phyloP scores from a whole-genome alignment of 2,797 vertebrate genomes.

The Craterocephalus amniculus region DNA sequence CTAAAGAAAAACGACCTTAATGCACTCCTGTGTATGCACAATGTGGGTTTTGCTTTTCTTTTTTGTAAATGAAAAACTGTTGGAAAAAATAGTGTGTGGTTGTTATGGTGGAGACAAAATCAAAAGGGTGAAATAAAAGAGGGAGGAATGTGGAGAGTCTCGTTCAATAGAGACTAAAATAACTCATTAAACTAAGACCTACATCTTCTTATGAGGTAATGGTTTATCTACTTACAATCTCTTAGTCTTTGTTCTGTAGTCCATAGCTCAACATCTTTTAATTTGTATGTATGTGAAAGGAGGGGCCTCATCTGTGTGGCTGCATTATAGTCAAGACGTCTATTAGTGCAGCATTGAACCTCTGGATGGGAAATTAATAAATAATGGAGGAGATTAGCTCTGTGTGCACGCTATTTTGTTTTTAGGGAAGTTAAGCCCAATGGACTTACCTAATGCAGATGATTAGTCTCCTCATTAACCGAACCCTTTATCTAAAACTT shows the following conservation, averaged over 20 bases:
- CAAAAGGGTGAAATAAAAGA: conserved; percentile 35
- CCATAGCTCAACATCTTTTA: conserved; percentile 71
- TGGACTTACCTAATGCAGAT: conserved; percentile 72
- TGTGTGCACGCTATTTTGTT: conserved; percentile 70
- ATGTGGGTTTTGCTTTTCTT: neutral
- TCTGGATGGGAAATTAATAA: conserved; percentile 72
- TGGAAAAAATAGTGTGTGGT: neutral
- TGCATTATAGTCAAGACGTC: conserved; percentile 49
- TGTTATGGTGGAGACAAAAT: conserved; percentile 10
- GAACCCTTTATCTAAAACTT: conserved; percentile 76
- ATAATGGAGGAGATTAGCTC: conserved; percentile 76
- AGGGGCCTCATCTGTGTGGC: conserved; percentile 45
- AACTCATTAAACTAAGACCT: conserved; percentile 71
- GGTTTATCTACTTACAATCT: conserved; percentile 69
- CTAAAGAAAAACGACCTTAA: neutral
- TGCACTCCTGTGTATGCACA: neutral
- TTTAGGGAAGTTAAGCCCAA: conserved; percentile 73
- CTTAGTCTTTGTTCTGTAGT: conserved; percentile 66
- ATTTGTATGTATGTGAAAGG: conserved; percentile 53
- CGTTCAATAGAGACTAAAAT: conserved; percentile 45
- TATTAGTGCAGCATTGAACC: conserved; percentile 68
- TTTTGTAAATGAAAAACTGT: neutral
- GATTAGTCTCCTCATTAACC: conserved; percentile 80
- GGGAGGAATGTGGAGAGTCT: conserved; percentile 31
- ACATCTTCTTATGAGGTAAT: conserved; percentile 62